Evolutionary conservation across 1,140 invertebrate species (phyloP), one percentile per base, ranked within the genome.

Genomic region (Trichoplusia ni): DNA sequence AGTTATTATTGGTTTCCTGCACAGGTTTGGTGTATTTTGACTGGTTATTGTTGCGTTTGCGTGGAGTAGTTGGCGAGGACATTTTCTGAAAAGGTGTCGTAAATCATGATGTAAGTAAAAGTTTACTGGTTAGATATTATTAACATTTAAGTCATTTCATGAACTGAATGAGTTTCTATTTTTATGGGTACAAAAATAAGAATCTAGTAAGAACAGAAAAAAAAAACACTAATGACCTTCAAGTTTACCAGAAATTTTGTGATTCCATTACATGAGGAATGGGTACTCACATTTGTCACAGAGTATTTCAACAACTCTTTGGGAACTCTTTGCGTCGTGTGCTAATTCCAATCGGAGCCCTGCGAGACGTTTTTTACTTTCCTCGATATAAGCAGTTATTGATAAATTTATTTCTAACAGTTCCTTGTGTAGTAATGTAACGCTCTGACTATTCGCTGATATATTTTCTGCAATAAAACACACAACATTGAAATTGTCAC

Each of bases 401-500:
- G 89, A 86, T 25, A 89, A 66, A 64, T 91, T 90, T 11, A 86
- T 72, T 63, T 90, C 84, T 59, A 87, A 80, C 25, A 91, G 65
- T 49, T 86, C 79, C 53, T 79, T 84, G 31, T 90, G 85, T 21
- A 82, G 64, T 42, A 61, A 14, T 40, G 65, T 70, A 5, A 86
- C 49, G 25, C 76, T 82, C 74, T 81, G 44, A 33, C 69, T 79
- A 38, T 79, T 85, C 37, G 63, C 44, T 23, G 65, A 77, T 68
- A 90, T 82, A 62, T 84, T 79, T 69, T 75, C 87, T 90, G 70
- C 59, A 87, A 86, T n/a, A n/a, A 73, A 65, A 77, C 75, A 64
- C 44, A 68, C 47, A 58, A 29, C 27, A 61, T 49, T 51, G 35
- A 66, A 13, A n/a, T n/a, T 37, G 67, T 49, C 64, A 63, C 38